Conservation (phyloP, 2,113 vertebrate genomes). For the Riparia riparia region DNA sequence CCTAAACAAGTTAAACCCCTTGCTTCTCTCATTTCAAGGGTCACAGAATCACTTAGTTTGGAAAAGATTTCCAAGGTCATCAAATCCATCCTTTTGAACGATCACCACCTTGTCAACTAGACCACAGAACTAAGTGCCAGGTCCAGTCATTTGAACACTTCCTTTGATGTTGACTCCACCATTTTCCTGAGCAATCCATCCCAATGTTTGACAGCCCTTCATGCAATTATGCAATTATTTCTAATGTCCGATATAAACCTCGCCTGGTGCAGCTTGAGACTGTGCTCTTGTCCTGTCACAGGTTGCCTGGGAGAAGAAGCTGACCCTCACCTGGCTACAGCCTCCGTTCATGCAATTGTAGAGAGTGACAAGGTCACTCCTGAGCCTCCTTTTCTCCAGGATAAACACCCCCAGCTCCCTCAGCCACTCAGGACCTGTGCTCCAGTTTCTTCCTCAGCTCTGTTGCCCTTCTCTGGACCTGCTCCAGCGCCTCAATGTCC, state of each 20-base stretch:
- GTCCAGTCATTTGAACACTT: not conserved
- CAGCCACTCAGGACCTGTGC: not conserved
- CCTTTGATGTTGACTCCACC: not conserved
- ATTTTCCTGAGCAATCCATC: not conserved
- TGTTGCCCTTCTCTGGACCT: not conserved
- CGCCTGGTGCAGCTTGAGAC: not conserved
- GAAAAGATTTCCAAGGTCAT: not conserved
- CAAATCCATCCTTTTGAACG: not conserved
- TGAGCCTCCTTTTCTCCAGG: not conserved
- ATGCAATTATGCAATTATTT: not conserved
- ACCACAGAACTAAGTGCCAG: not conserved
- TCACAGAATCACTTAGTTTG: not conserved
- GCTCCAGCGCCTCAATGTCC: not conserved
- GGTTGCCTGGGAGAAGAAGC: not conserved
- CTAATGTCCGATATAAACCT: not conserved
- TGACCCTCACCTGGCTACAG: rapidly evolving
- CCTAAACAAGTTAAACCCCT: not conserved
- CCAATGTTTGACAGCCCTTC: not conserved
- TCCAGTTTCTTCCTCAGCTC: not conserved
- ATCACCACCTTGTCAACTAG: not conserved
- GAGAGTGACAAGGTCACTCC: rapidly evolving
- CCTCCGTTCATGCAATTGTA: not conserved
- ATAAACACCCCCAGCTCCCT: not conserved
- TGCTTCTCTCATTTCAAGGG: not conserved
- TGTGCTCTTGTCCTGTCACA: not conserved